Conservation (phyloP, 2,888 invertebrate species). For the Apotomis capreana region DNA sequence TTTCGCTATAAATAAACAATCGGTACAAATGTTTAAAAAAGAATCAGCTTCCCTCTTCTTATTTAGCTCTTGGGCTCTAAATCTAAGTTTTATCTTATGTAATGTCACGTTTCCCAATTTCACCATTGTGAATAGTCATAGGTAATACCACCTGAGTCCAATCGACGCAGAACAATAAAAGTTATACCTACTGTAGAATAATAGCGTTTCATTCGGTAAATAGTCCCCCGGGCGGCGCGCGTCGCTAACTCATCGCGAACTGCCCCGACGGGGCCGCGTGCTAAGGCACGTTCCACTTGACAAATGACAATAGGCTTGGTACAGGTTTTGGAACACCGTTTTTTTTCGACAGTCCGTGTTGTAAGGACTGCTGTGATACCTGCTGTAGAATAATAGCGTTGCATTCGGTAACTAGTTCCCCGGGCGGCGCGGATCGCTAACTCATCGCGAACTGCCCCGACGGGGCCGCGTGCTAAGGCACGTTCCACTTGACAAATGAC, state of each 20-base stretch:
- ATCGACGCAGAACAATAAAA: slow-evolving; percentile 3
- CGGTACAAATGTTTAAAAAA: no score
- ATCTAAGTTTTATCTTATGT: no score
- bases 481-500: no score
- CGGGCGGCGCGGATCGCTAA: background rate
- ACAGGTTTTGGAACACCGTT: no score
- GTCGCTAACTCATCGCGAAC: background rate
- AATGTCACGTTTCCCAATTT: background rate
- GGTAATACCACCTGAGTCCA: background rate
- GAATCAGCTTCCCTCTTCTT: no score
- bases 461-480: background rate
- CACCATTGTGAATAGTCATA: background rate
- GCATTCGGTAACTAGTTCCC: slow-evolving; percentile 1
- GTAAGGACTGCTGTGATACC: background rate
- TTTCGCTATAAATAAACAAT: no score
- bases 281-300: background rate
- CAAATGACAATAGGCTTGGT: no score
- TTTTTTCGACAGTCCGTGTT: no score
- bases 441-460: background rate
- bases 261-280: background rate
- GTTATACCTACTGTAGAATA: background rate
- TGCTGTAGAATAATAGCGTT: background rate
- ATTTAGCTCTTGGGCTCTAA: no score
- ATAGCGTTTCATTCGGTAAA: background rate
- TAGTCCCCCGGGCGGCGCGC: background rate